Percentiles rank a stretch among this genome's conserved stretches.
These are phyloP conservation scores for Phyllotreta cruciferae DNA, from an alignment of 2,888 invertebrate species.

Conservation along the genomic window DNA sequence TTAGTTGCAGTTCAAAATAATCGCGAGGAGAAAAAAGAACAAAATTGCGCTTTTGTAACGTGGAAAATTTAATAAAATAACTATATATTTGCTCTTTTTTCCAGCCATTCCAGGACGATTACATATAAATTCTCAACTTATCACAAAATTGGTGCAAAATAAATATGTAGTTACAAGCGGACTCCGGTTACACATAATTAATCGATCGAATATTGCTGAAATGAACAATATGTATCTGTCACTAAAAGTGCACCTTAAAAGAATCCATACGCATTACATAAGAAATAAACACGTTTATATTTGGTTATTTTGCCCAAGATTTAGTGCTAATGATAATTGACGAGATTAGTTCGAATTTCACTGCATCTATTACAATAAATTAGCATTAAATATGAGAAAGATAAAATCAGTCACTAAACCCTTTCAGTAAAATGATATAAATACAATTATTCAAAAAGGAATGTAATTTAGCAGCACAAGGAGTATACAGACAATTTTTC, in stretches of 20 bases:
- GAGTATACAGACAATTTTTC: slow-evolving; percentile 5
- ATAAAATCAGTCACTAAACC: too few relatives aligned
- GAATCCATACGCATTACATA: background rate
- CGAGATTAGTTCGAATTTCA: background rate
- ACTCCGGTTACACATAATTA: background rate
- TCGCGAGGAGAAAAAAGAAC: too few relatives aligned
- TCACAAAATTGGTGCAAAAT: slow-evolving; percentile 12
- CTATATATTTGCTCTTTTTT: background rate
- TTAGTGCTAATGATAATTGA: background rate
- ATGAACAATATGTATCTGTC: background rate
- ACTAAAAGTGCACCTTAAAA: background rate
- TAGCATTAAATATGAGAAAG: too few relatives aligned
- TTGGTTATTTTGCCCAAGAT: slow-evolving; percentile 14
- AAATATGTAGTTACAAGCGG: background rate
- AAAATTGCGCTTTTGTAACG: too few relatives aligned
- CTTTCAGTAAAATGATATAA: too few relatives aligned
- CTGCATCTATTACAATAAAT: too few relatives aligned
- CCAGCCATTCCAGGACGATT: background rate
- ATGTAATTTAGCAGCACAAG: background rate
- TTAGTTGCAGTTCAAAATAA: too few relatives aligned
- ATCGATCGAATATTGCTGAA: background rate
- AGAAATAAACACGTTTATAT: slow-evolving; percentile 13
- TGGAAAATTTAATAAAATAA: background rate
- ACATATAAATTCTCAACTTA: slow-evolving; percentile 11
- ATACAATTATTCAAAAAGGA: too few relatives aligned